These are phyloP conservation scores for Micrasema minimum DNA, from an alignment of 1,140 invertebrate genomes.

Conservation along the genomic window DNA sequence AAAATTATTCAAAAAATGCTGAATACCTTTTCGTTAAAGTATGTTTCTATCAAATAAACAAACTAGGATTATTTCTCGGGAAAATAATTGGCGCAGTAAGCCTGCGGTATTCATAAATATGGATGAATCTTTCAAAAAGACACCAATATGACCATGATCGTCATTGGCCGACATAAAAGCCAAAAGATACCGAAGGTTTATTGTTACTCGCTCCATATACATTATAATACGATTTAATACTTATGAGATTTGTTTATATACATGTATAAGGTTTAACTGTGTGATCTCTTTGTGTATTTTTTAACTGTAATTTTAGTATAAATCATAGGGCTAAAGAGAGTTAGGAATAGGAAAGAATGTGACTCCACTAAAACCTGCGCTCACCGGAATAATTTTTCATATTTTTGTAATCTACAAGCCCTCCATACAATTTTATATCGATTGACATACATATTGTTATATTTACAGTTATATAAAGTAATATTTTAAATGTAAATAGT, in stretches of 20 bases:
- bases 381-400: slow-evolving; percentile 53
- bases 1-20: slow-evolving; percentile 44
- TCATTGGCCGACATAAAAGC: neutral
- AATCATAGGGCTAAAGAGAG: slow-evolving; percentile 51
- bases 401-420: slow-evolving; percentile 54
- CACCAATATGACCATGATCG: neutral
- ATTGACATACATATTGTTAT: slow-evolving; percentile 53
- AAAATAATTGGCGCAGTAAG: slow-evolving; percentile 31
- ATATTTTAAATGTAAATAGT: slow-evolving; percentile 55
- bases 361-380: slow-evolving; percentile 30
- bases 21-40: slow-evolving; percentile 39
- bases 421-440: slow-evolving; percentile 54
- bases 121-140: neutral
- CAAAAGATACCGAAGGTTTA: slow-evolving; percentile 32
- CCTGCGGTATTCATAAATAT: slow-evolving; percentile 5
- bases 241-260: slow-evolving; percentile 55
- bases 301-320: slow-evolving; percentile 51
- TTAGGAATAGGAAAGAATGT: slow-evolving; percentile 51
- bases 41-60: slow-evolving; percentile 45
- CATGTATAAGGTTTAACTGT: slow-evolving; percentile 54
- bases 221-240: slow-evolving; percentile 50
- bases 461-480: slow-evolving; percentile 54
- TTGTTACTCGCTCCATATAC: slow-evolving; percentile 49
- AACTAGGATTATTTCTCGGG: slow-evolving; percentile 35
- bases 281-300: slow-evolving; percentile 55